phyloP scores from a whole-genome alignment of 2,888 invertebrate genomes.

The Callinectes sapidus region DNA sequence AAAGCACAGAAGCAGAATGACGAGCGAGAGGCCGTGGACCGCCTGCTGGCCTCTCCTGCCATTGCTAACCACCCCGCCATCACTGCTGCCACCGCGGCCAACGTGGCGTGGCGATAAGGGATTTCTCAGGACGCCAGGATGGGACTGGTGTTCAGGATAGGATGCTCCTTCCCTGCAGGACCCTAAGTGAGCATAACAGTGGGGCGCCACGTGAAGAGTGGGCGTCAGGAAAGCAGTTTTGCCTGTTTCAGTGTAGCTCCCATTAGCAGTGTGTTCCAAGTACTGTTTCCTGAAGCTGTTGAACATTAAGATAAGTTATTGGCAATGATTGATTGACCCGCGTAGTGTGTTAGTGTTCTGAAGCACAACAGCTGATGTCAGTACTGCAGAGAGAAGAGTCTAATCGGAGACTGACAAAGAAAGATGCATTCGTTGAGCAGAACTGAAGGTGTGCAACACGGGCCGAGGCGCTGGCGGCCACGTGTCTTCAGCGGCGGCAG shows the following conservation, averaged over 20 bases:
- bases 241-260: constrained; percentile 30
- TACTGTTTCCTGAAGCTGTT: constrained; percentile 18
- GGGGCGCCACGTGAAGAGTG: not conserved
- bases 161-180: not conserved
- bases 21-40: constrained; percentile 65
- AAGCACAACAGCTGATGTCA: not conserved
- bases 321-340: constrained; percentile 19
- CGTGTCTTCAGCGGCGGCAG: not conserved
- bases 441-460: not conserved
- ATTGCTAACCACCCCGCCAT: constrained; percentile 71
- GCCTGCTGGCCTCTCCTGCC: constrained; percentile 67
- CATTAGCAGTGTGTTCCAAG: not conserved
- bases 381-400: not conserved
- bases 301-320: constrained; percentile 22
- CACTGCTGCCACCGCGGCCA: constrained; percentile 67
- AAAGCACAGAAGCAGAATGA: constrained; percentile 60
- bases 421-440: not conserved
- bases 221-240: constrained; percentile 1
- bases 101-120: constrained; percentile 67
- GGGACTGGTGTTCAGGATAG: constrained; percentile 6
- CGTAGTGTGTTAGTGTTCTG: not conserved
- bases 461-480: not conserved
- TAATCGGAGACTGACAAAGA: constrained; percentile 26
- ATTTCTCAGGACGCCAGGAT: not conserved
- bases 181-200: not conserved